phyloP scores from a whole-genome alignment of 2,888 invertebrate species.

The Anagyrus pseudococci region DNA sequence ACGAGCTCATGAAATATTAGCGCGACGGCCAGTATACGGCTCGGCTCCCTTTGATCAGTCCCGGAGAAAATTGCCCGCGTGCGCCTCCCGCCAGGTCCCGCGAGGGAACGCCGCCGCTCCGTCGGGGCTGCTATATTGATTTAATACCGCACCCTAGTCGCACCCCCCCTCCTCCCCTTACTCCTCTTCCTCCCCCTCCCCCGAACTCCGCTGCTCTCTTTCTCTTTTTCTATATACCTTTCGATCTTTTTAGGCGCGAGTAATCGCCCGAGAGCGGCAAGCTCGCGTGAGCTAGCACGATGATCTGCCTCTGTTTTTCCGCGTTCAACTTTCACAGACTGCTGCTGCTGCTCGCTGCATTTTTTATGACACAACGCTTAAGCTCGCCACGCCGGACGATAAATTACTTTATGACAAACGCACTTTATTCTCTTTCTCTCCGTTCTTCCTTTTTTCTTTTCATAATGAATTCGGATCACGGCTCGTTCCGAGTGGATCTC shows the following conservation, averaged over 20 bases:
- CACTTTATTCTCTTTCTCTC: too few relatives aligned
- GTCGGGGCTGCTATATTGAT: conserved; percentile 41
- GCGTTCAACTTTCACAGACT: too few relatives aligned
- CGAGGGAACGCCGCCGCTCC: conserved; percentile 45
- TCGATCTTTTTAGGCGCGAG: conserved; percentile 1
- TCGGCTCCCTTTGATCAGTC: conserved; percentile 54
- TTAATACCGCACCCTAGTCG: conserved; percentile 33
- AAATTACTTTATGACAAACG: too few relatives aligned
- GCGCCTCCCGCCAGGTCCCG: conserved; percentile 49
- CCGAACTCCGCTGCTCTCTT: too few relatives aligned
- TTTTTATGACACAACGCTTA: too few relatives aligned
- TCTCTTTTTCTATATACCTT: too few relatives aligned
- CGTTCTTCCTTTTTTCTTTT: too few relatives aligned
- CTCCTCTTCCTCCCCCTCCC: not conserved
- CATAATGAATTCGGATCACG: too few relatives aligned
- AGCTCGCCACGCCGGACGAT: too few relatives aligned
- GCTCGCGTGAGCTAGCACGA: too few relatives aligned
- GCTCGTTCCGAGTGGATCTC: not conserved
- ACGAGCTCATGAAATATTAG: conserved; percentile 55
- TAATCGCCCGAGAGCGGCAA: not conserved
- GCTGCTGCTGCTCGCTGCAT: too few relatives aligned
- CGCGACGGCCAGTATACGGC: conserved; percentile 7
- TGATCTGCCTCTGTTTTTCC: too few relatives aligned
- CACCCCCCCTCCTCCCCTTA: not conserved
- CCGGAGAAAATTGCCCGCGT: conserved; percentile 54